Conservation (phyloP, 2,113 vertebrate species). For the Todiramphus chloris region DNA sequence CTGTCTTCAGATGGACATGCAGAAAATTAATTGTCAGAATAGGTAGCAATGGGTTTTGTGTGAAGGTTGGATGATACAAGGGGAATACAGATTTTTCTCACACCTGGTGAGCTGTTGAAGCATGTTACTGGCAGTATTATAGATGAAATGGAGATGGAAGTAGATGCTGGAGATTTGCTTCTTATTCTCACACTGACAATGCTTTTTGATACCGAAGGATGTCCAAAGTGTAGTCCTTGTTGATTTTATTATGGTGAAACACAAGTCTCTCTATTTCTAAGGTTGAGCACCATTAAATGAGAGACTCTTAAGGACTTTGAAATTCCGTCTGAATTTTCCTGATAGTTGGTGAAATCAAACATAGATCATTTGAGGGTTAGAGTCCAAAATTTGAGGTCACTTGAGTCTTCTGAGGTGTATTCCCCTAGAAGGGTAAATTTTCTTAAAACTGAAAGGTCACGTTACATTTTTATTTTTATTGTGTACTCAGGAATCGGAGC, state of each 20-base stretch:
- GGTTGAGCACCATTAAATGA: neutral
- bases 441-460: neutral
- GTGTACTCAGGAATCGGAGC: neutral
- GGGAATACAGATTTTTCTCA: neutral
- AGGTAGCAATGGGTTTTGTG: neutral
- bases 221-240: neutral
- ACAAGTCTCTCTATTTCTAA: neutral
- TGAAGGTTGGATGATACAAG: neutral
- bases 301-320: neutral
- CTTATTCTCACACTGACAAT: neutral
- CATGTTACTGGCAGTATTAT: neutral
- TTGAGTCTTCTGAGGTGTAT: neutral
- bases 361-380: neutral
- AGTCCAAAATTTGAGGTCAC: neutral
- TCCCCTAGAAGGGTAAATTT: neutral
- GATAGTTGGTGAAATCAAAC: neutral
- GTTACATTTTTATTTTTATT: neutral
- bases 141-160: neutral
- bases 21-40: neutral
- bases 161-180: neutral
- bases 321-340: neutral
- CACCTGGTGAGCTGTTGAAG: neutral
- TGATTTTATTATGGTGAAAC: neutral
- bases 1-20: neutral
- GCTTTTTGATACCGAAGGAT: neutral